Conservation (phyloP, 2,113 vertebrate genomes). For the Parus major region DNA sequence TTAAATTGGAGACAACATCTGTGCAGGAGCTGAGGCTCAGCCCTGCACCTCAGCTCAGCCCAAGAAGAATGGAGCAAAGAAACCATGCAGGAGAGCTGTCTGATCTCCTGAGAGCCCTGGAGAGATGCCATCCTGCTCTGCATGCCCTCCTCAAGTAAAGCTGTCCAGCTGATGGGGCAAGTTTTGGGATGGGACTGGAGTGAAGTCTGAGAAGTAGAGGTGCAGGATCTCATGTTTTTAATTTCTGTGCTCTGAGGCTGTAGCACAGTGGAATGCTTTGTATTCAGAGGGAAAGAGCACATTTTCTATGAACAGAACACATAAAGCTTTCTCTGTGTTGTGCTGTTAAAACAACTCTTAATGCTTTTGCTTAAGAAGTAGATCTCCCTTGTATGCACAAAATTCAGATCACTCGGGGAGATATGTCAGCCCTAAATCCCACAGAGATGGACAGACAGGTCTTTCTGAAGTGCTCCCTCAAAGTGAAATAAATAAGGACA, state of each 20-base stretch:
- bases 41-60: neutral
- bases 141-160: neutral
- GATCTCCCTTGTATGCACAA: neutral
- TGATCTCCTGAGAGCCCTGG: neutral
- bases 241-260: neutral
- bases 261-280: neutral
- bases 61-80: neutral
- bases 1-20: neutral
- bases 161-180: neutral
- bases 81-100: neutral
- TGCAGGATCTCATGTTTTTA: neutral
- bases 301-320: neutral
- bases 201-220: neutral
- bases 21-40: neutral
- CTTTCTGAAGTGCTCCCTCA: neutral
- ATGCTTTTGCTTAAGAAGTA: conserved; percentile 3
- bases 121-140: neutral
- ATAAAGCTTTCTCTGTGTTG: neutral
- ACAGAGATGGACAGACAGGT: neutral
- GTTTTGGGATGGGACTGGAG: neutral
- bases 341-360: neutral
- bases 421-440: neutral
- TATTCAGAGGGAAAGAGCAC: neutral
- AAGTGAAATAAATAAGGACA: conserved; percentile 18
- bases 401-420: neutral